Conservation (phyloP, 2,797 vertebrate species). For the Chelon auratus region DNA sequence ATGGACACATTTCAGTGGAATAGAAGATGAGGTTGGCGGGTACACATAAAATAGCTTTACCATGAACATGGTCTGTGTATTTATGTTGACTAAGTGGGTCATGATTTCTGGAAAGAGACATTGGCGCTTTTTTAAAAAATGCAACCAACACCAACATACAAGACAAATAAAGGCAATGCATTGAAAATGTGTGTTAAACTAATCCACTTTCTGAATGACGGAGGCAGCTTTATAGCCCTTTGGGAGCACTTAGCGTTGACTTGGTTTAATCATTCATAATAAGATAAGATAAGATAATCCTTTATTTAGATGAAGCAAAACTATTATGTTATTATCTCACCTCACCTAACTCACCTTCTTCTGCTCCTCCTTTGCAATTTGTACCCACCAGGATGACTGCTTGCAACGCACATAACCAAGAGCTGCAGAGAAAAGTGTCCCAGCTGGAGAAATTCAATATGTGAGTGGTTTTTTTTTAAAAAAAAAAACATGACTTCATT, state of each 20-base stretch:
- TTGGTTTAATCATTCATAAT: neutral
- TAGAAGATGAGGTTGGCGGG: no score
- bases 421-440: constrained; percentile 94
- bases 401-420: constrained; percentile 92
- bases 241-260: neutral
- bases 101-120: no score
- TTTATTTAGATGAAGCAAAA: no score
- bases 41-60: no score
- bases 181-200: no score
- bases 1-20: no score
- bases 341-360: constrained; percentile 4
- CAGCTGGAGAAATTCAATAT: constrained; percentile 95
- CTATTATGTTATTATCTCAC: neutral
- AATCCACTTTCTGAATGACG: neutral
- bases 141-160: no score
- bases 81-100: no score
- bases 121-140: no score
- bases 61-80: no score
- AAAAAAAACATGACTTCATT: constrained; percentile 13
- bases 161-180: no score
- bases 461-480: constrained; percentile 80
- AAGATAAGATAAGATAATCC: no score
- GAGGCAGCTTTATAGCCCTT: neutral
- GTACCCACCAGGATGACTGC: constrained; percentile 87
- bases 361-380: neutral